Conservation (phyloP, 2,888 invertebrate genomes). For the Agrilus mali region DNA sequence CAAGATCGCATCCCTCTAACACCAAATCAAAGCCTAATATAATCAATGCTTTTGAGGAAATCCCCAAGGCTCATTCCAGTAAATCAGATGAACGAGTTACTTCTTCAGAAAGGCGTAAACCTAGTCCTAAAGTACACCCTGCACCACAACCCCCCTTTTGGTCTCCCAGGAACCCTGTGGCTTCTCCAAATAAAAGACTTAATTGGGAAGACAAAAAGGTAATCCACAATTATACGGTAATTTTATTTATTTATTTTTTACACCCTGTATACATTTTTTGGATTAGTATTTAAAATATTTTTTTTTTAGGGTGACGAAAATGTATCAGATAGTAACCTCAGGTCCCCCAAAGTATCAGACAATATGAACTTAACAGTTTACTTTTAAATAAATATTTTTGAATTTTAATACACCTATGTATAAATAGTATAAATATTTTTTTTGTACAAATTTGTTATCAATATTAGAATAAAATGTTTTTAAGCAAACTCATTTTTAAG, state of each 20-base stretch:
- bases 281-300: not conserved
- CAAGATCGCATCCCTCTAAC: slow-evolving; percentile 15
- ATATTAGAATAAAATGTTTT: too few species aligned
- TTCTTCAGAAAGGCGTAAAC: slow-evolving; percentile 19
- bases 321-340: slow-evolving; percentile 24
- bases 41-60: too few species aligned
- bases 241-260: not conserved
- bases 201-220: slow-evolving; percentile 59
- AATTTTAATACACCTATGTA: not conserved
- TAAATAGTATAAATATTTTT: too few species aligned
- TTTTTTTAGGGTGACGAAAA: slow-evolving; percentile 37
- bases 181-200: slow-evolving; percentile 62
- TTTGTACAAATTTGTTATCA: too few species aligned
- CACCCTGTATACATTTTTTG: not conserved
- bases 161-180: slow-evolving; percentile 51
- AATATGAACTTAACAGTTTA: slow-evolving; percentile 45
- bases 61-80: not conserved
- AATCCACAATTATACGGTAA: not conserved
- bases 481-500: too few species aligned
- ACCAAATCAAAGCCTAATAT: slow-evolving; percentile 15
- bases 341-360: slow-evolving; percentile 31
- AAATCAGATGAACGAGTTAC: slow-evolving; percentile 9
- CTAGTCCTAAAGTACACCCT: slow-evolving; percentile 35
- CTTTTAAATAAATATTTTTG: slow-evolving; percentile 29
- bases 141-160: slow-evolving; percentile 41